A percentile compares a stretch with the other conserved stretches of the same genome.
Conservation (phyloP, 1,140 invertebrate species). For the Calephelis virginiensis region DNA sequence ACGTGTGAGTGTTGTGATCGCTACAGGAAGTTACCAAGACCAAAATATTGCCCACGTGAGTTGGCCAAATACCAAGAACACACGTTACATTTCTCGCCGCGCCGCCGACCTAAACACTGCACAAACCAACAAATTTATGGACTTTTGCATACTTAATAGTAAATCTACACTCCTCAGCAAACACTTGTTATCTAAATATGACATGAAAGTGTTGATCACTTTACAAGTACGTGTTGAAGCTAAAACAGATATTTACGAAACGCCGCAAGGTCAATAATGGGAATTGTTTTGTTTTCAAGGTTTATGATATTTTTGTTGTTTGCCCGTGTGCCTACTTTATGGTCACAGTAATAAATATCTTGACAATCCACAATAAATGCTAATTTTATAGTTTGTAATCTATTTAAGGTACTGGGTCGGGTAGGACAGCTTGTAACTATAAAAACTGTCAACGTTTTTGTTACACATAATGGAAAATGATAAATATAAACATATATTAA, state of each 20-base stretch:
- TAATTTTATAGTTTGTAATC: no score
- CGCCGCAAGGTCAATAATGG: neutral
- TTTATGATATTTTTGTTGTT: neutral
- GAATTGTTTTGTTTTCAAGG: conserved; percentile 1
- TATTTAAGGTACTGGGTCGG: no score
- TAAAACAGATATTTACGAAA: neutral
- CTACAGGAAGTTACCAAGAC: conserved; percentile 27
- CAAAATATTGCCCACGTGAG: conserved; percentile 55
- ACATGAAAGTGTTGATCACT: conserved; percentile 14
- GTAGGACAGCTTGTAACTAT: no score
- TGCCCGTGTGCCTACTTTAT: neutral
- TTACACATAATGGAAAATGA: no score
- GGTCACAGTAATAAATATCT: no score
- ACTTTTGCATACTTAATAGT: conserved; percentile 37
- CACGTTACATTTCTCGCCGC: conserved; percentile 40
- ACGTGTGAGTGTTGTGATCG: conserved; percentile 1
- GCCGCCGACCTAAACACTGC: conserved; percentile 39
- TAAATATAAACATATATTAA: no score
- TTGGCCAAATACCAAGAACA: conserved; percentile 60
- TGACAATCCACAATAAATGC: no score
- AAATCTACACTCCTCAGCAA: conserved; percentile 28
- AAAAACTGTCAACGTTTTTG: no score
- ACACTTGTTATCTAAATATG: conserved; percentile 9
- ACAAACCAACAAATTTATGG: conserved; percentile 42
- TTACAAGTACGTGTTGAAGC: neutral